Percentiles rank a stretch among this genome's conserved stretches.
phyloP scores from a whole-genome alignment of 2,797 vertebrate genomes.

The Oreortyx pictus region DNA sequence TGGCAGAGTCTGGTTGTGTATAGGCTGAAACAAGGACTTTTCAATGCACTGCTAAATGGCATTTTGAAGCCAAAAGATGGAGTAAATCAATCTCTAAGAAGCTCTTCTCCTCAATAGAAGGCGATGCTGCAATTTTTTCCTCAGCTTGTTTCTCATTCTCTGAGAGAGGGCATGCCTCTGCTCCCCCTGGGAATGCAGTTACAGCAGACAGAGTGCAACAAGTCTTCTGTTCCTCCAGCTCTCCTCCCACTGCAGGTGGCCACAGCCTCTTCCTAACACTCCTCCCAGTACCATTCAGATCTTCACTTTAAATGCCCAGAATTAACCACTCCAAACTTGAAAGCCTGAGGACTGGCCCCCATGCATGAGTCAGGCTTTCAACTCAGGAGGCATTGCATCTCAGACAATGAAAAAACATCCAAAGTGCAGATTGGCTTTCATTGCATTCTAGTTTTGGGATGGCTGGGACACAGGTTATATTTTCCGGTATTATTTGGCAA shows the following conservation, averaged over 20 bases:
- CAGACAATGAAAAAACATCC: neutral
- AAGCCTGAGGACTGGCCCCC: neutral
- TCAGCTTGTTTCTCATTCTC: neutral
- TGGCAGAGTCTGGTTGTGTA: neutral
- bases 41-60: neutral
- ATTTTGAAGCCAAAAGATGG: neutral
- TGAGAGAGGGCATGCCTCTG: neutral
- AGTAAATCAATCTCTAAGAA: neutral
- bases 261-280: neutral
- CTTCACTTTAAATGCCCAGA: neutral
- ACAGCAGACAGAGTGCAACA: neutral
- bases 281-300: fast-evolving
- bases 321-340: neutral
- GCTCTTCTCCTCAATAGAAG: neutral
- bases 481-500: conserved; percentile 5
- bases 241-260: neutral
- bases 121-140: neutral
- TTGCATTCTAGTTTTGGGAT: neutral
- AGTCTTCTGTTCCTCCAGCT: neutral
- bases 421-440: neutral
- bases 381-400: neutral
- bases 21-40: neutral
- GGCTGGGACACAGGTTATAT: neutral
- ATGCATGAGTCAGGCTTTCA: neutral
- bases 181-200: neutral